phyloP scores from a whole-genome alignment of 2,113 vertebrate genomes.

The Steatornis caripensis region DNA sequence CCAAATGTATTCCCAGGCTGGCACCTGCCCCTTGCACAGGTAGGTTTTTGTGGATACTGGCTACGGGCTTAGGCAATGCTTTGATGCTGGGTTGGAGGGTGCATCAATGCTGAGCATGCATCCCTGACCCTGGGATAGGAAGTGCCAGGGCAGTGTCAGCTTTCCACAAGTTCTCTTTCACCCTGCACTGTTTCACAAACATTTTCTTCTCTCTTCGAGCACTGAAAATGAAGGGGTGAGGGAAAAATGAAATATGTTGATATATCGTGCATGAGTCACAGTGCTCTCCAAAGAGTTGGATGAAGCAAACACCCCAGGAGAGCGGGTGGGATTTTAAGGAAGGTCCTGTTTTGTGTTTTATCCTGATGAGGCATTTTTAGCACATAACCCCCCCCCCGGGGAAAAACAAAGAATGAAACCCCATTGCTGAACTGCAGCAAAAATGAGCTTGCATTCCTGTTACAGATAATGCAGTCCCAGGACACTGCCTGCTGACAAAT shows the following conservation, averaged over 20 bases:
- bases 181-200: not conserved
- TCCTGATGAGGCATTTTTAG: not conserved
- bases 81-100: not conserved
- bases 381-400: not conserved
- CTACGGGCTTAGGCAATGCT: not conserved
- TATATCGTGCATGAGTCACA: not conserved
- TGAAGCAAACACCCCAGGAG: slow-evolving; percentile 18
- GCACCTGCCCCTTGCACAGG: not conserved
- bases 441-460: not conserved
- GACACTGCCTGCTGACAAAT: not conserved
- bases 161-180: not conserved
- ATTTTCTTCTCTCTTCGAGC: not conserved
- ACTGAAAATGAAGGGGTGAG: not conserved
- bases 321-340: not conserved
- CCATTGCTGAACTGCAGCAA: not conserved
- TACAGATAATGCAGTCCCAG: not conserved
- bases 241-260: not conserved
- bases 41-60: not conserved
- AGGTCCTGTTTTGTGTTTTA: not conserved
- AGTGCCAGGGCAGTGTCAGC: not conserved
- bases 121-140: not conserved
- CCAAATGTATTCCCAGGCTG: not conserved
- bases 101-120: fast-evolving
- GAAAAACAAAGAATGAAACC: not conserved
- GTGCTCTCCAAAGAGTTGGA: not conserved